phyloP scores from a whole-genome alignment of 2,797 vertebrate genomes.

The Eulemur coronatus region DNA sequence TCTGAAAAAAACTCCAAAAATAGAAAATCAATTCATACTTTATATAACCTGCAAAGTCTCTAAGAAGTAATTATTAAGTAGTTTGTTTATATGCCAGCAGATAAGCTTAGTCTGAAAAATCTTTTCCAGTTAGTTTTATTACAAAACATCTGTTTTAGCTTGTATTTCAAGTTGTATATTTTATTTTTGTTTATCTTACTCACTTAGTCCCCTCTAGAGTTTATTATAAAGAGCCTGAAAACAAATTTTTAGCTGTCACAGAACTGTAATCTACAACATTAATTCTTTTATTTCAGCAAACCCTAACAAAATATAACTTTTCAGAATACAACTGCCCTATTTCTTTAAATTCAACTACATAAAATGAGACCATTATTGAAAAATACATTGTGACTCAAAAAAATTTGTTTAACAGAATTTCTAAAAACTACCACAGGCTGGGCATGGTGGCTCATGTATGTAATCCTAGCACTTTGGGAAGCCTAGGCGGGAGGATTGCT shows the following conservation, averaged over 20 bases:
- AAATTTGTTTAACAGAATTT: background rate
- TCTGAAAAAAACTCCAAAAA: constrained; percentile 17
- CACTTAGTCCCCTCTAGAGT: background rate
- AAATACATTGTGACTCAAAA: background rate
- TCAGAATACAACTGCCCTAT: background rate
- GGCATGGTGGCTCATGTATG: background rate
- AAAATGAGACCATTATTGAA: background rate
- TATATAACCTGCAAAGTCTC: background rate
- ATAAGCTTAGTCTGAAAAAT: background rate
- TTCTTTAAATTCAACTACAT: constrained; percentile 34
- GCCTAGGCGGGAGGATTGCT: background rate
- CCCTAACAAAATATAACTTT: constrained; percentile 1
- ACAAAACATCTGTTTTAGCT: background rate
- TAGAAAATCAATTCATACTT: background rate
- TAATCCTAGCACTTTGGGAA: background rate
- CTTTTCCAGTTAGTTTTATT: constrained; percentile 22
- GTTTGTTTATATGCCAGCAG: background rate
- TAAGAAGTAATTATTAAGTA: background rate
- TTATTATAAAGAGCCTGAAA: background rate
- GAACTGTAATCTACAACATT: background rate
- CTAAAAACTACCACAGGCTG: background rate
- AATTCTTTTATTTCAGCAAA: constrained; percentile 27
- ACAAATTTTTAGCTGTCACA: background rate
- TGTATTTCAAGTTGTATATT: background rate
- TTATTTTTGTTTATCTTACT: constrained; percentile 4